Conservation (phyloP, 1,140 invertebrate species). For the Heliconius nattereri region DNA sequence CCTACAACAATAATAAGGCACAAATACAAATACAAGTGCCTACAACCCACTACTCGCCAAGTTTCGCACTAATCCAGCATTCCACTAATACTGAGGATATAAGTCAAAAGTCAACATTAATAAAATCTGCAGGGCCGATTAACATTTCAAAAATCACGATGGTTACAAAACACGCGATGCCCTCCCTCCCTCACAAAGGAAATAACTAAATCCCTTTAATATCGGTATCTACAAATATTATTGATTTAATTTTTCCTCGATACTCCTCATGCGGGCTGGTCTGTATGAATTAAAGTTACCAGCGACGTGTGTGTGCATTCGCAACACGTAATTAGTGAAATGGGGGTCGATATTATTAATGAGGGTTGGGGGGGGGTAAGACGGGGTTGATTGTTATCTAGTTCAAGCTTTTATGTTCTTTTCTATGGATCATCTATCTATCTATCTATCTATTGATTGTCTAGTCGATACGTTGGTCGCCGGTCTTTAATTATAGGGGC, state of each 20-base stretch:
- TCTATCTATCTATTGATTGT: slow-evolving; percentile 65
- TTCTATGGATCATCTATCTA: slow-evolving; percentile 62
- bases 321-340: slow-evolving; percentile 79
- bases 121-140: slow-evolving; percentile 72
- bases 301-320: slow-evolving; percentile 61
- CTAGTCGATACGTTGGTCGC: slow-evolving; percentile 71
- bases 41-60: slow-evolving; percentile 40
- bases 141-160: slow-evolving; percentile 73
- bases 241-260: slow-evolving; percentile 61
- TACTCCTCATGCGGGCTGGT: slow-evolving; percentile 61
- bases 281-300: slow-evolving; percentile 40
- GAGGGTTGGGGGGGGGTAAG: slow-evolving; percentile 50
- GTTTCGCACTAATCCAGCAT: slow-evolving; percentile 46
- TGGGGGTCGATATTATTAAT: slow-evolving; percentile 76
- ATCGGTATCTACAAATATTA: slow-evolving; percentile 52
- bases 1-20: slow-evolving; percentile 31
- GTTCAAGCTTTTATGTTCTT: slow-evolving; percentile 76
- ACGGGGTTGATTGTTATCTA: slow-evolving; percentile 71
- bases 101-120: slow-evolving; percentile 51
- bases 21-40: slow-evolving; percentile 13
- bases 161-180: slow-evolving; percentile 61
- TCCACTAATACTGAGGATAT: slow-evolving; percentile 43
- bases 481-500: slow-evolving; percentile 74
- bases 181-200: slow-evolving; percentile 63
- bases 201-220: slow-evolving; percentile 56